Evolutionary conservation across 1,140 invertebrate genomes (phyloP).

Genomic region (Drosophila suzukii): DNA sequence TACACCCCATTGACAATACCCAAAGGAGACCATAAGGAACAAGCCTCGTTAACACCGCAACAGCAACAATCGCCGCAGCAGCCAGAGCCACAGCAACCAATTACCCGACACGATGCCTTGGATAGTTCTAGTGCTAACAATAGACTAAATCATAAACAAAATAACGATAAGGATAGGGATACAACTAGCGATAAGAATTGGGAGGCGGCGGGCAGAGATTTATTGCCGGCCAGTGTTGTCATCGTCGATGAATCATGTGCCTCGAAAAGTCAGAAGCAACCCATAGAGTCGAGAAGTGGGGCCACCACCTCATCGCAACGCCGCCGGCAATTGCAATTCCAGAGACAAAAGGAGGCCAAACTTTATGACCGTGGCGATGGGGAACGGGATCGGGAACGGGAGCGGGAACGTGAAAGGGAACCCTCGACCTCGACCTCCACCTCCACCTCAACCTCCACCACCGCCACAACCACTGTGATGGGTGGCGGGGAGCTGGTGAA

Average conservation of each 20-base stretch:
- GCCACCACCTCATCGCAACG: conserved; percentile 53
- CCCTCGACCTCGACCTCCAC: conserved; percentile 9
- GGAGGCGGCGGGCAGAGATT: conserved; percentile 50
- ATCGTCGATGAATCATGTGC: conserved; percentile 68
- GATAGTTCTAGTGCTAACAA: conserved; percentile 71
- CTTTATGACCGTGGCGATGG: conserved; percentile 70
- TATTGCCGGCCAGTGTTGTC: conserved; percentile 46
- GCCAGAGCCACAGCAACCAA: conserved; percentile 40
- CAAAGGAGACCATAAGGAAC: conserved; percentile 71
- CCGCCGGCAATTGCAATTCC: conserved; percentile 70
- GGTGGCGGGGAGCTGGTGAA: conserved; percentile 70
- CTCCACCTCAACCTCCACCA: conserved; percentile 3
- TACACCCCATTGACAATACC: conserved; percentile 10
- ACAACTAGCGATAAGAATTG: conserved; percentile 47
- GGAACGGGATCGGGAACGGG: neutral
- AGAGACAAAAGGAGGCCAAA: conserved; percentile 68
- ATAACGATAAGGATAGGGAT: conserved; percentile 65
- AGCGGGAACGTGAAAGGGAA: neutral
- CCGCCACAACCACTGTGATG: conserved; percentile 35
- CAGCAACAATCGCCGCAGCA: conserved; percentile 37
- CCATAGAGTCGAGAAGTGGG: conserved; percentile 17
- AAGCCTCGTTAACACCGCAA: conserved; percentile 63
- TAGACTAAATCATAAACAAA: conserved; percentile 76
- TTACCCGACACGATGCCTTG: conserved; percentile 70
- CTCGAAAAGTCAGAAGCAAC: conserved; percentile 30